Percentiles rank a stretch among this genome's conserved stretches.
Conservation (phyloP, 2,113 vertebrate genomes). For the Phyllopteryx taeniolatus region DNA sequence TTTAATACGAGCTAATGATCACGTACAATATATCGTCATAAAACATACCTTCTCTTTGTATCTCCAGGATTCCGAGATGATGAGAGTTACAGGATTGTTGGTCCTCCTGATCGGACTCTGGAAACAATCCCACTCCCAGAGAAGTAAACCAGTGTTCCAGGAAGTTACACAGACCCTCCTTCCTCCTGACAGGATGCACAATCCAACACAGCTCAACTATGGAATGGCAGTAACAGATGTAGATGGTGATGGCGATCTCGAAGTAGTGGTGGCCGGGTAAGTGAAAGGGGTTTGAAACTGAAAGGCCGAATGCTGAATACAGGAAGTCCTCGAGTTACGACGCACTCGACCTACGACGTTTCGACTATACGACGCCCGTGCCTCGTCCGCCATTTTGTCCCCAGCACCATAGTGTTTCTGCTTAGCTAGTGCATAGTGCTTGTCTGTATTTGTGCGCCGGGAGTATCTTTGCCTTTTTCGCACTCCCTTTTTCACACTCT, state of each 20-base stretch:
- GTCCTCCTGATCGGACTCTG: conserved; percentile 69
- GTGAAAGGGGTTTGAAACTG: conserved; percentile 32
- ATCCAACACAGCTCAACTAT: conserved; percentile 92
- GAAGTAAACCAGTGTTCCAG: conserved; percentile 78
- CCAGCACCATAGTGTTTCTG: too few species aligned
- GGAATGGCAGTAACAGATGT: conserved; percentile 92
- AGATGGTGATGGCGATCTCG: conserved; percentile 85
- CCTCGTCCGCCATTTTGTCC: too few species aligned
- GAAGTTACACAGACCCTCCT: conserved; percentile 79
- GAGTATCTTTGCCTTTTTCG: too few species aligned
- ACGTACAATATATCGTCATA: not conserved
- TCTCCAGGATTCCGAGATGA: conserved; percentile 59
- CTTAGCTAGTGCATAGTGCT: too few species aligned
- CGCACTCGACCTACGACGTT: too few species aligned
- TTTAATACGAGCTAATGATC: not conserved
- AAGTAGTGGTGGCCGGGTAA: conserved; percentile 92
- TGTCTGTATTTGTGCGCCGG: too few species aligned
- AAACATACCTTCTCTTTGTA: not conserved
- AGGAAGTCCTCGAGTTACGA: too few species aligned
- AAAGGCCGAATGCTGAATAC: not conserved
- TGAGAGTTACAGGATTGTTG: conserved; percentile 63
- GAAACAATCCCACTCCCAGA: conserved; percentile 66
- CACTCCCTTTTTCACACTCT: too few species aligned
- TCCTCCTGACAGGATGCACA: conserved; percentile 82
- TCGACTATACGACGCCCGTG: too few species aligned